Evolutionary conservation across 2,888 invertebrate species (phyloP).

Genomic region (Luperina nickerlii): DNA sequence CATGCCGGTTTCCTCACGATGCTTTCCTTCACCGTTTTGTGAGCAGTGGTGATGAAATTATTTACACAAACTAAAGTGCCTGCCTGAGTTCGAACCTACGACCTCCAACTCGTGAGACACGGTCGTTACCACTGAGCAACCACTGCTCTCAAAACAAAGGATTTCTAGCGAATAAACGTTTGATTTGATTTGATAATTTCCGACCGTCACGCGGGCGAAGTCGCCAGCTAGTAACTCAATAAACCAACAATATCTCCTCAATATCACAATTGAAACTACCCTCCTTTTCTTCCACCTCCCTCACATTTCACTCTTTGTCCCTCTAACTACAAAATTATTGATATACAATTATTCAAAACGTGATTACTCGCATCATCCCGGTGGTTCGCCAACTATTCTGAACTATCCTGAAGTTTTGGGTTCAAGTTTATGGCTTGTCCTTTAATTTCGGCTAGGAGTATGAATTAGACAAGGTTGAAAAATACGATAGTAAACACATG

Average conservation of each 20-base stretch:
- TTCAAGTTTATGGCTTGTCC: conserved; percentile 39
- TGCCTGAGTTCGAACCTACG: no score
- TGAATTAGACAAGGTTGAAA: conserved; percentile 2
- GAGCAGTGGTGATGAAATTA: no score
- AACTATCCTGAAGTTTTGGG: conserved; percentile 57
- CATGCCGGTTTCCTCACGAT: no score
- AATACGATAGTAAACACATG: neutral
- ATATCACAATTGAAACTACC: neutral
- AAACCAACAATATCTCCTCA: neutral
- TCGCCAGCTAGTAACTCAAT: neutral
- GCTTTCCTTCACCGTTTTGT: no score
- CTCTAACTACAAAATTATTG: conserved; percentile 50
- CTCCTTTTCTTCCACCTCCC: neutral
- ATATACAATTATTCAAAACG: conserved; percentile 50
- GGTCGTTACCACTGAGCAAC: no score
- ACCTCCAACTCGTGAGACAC: no score
- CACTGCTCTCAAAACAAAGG: no score
- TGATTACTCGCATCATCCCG: conserved; percentile 22
- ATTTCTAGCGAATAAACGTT: no score
- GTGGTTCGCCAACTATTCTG: conserved; percentile 39
- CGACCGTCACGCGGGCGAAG: neutral
- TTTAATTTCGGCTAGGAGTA: conserved; percentile 32
- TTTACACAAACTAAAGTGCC: no score
- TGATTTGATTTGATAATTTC: no score
- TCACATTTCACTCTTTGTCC: neutral